Conservation (phyloP, 2,797 vertebrate genomes). For the Syncerus caffer region DNA sequence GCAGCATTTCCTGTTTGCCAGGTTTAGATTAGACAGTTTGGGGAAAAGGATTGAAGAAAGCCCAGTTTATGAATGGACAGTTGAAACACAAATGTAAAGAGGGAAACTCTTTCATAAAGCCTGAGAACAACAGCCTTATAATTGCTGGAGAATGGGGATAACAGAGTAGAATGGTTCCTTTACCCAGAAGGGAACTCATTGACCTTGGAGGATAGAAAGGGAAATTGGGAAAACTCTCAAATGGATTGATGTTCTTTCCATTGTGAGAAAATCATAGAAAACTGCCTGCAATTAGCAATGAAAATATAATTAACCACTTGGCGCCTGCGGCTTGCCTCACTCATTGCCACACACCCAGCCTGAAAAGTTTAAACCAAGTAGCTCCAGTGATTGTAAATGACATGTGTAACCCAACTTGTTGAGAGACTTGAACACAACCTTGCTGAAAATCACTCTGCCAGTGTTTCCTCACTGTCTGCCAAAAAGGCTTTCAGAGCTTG, state of each 20-base stretch:
- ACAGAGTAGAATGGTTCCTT: not conserved
- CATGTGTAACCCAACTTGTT: not conserved
- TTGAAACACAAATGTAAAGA: conserved; percentile 3
- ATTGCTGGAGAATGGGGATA: not conserved
- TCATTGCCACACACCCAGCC: conserved; percentile 31
- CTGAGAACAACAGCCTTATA: not conserved
- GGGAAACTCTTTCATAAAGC: not conserved
- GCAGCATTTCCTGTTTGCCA: not conserved
- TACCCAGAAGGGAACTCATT: not conserved
- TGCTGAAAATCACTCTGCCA: conserved; percentile 29
- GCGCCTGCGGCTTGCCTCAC: conserved; percentile 41
- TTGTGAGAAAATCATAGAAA: conserved; percentile 11
- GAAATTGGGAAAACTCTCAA: not conserved
- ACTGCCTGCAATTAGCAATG: conserved; percentile 38
- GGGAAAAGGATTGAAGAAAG: not conserved
- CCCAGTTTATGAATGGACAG: not conserved
- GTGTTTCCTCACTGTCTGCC: conserved; percentile 2
- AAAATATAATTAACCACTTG: conserved; percentile 44
- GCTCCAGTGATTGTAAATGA: conserved; percentile 48
- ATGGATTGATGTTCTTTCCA: conserved; percentile 26
- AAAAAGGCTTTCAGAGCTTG: not conserved
- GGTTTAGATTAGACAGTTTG: not conserved
- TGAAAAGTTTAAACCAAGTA: conserved; percentile 14
- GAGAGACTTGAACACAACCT: not conserved
- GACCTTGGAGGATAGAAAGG: conserved; percentile 41